phyloP scores from a whole-genome alignment of 2,797 vertebrate species.

The Parauchenoglanis punctatus region DNA sequence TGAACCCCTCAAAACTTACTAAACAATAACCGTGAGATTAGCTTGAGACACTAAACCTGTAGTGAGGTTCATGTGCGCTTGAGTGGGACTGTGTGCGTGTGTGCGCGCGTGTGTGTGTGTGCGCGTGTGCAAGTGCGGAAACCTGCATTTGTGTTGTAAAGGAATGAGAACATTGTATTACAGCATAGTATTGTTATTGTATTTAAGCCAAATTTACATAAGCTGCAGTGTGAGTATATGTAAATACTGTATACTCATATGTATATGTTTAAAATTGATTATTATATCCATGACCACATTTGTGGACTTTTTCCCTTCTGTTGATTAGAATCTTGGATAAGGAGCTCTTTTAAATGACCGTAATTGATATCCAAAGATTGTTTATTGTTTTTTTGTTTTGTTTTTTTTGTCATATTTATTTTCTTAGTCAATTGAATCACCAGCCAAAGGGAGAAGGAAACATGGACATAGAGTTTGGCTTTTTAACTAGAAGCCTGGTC shows the following conservation, averaged over 20 bases:
- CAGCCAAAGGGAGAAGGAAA: conserved; percentile 64
- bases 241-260: conserved; percentile 59
- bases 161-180: conserved; percentile 72
- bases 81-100: conserved; percentile 50
- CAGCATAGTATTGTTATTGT: conserved; percentile 74
- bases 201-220: conserved; percentile 72
- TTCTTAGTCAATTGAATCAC: conserved; percentile 66
- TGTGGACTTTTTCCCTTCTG: conserved; percentile 51
- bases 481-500: conserved; percentile 43
- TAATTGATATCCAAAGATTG: conserved; percentile 74
- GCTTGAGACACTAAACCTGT: conserved; percentile 61
- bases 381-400: conserved; percentile 36
- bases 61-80: conserved; percentile 49
- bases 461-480: conserved; percentile 5
- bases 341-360: conserved; percentile 48
- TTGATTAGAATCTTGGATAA: conserved; percentile 27
- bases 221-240: conserved; percentile 71
- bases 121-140: conserved; percentile 15
- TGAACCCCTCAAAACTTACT: conserved; percentile 47
- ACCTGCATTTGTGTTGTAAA: conserved; percentile 56
- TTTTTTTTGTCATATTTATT: conserved; percentile 72
- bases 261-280: conserved; percentile 56
- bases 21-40: conserved; percentile 57
- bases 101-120: conserved; percentile 23
- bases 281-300: conserved; percentile 61